These are phyloP conservation scores for Alouatta palliata DNA, from an alignment of 2,113 vertebrate species.

Conservation along the genomic window DNA sequence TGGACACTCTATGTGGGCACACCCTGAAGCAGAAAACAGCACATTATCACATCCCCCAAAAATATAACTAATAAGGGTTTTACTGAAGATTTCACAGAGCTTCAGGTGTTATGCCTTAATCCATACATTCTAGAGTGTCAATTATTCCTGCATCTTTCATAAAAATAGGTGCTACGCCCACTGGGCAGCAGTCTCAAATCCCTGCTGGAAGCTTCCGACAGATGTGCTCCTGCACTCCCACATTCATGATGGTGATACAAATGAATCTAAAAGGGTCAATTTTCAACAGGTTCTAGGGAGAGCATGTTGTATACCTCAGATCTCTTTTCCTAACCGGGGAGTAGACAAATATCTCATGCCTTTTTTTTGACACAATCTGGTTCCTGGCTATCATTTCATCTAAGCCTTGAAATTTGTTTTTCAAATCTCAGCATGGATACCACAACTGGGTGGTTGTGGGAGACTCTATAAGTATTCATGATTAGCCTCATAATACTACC, in stretches of 20 bases:
- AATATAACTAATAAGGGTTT: neutral
- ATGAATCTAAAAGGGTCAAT: too few relatives aligned
- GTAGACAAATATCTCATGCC: too few relatives aligned
- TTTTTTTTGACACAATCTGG: neutral
- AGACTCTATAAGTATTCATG: neutral
- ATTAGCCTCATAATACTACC: neutral
- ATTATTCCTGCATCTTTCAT: neutral
- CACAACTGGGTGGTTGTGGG: neutral
- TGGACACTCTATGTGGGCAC: neutral
- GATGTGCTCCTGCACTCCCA: neutral
- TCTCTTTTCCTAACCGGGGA: neutral
- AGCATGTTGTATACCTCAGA: neutral
- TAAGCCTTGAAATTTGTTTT: neutral
- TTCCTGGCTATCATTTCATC: neutral
- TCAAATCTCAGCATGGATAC: neutral
- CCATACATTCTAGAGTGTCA: neutral
- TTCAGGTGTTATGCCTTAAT: neutral
- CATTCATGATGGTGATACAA: too few relatives aligned
- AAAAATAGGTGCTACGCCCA: neutral
- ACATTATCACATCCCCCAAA: neutral
- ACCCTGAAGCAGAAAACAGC: neutral
- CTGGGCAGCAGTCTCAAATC: too few relatives aligned
- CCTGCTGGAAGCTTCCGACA: neutral
- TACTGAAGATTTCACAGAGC: neutral
- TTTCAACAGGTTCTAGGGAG: neutral